Evolutionary conservation across 2,888 invertebrate genomes (phyloP), one percentile per base, ranked within the genome.

Genomic region (Caenorhabditis angaria): DNA sequence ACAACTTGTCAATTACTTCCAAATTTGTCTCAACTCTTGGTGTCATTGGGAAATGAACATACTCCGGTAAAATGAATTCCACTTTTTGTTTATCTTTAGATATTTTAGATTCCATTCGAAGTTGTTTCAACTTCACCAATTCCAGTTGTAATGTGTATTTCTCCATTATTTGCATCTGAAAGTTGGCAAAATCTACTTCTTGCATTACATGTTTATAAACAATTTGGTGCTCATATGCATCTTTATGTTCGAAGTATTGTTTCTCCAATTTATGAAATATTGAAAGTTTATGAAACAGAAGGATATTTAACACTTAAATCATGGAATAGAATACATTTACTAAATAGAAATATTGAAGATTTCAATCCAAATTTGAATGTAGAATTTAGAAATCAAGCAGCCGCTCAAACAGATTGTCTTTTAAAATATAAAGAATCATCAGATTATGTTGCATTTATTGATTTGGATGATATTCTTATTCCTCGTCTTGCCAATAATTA

Each of bases 291-390:
- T 29, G 77, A 80, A 55, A 41, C 58, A 27, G 63, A 73, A 29
- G 70, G 62, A 14, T 80, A 76, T 48, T 54, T 76, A 29, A 70
- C 67, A 0, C 12, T 80, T 20, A 70, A 76, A 28, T 70, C 77
- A 2, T 80, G 80, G 80, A 55, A 55, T 50, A 53, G 77, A 3
- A 70, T 80, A 12, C 56, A 68, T 14, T 25, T 79, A 24, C 51
- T 60, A 20, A 75, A 65, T 47, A 61, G 73, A 28, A 56, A 67
- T 20, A 64, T 70, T 29, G 35, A 69, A 20, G 70, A 76, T 32
- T 76, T 80, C 61, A 76, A 80, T 57, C 77, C 80, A 22, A 80
- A 80, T 47, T 48, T 78, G n/a, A 76, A 76, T 27, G 73, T 80
- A 20, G 80, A 80, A 63, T 80, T 80, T 35, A 48, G 80, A 48